A percentile compares a stretch with the other conserved stretches of the same genome.
These are phyloP conservation scores for Neodon shergylaensis DNA, from an alignment of 2,113 vertebrate genomes.

Conservation along the genomic window DNA sequence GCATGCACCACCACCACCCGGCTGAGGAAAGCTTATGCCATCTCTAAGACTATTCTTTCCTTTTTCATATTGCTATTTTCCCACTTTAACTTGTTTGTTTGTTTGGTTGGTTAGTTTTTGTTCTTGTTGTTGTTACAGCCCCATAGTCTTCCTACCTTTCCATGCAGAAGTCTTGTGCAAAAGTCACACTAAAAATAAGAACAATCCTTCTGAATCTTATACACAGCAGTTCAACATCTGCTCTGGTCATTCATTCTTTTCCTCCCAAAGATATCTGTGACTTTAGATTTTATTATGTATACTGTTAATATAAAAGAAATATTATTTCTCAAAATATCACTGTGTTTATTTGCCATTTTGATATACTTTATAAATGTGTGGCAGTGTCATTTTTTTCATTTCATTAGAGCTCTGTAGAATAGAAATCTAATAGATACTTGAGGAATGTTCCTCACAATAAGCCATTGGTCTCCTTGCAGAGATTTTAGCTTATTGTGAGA, in stretches of 20 bases:
- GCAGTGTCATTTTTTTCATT: not conserved
- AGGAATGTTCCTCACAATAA: not conserved
- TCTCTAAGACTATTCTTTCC: not conserved
- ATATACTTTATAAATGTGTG: not conserved
- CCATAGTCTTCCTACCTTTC: not conserved
- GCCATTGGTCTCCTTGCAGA: not conserved
- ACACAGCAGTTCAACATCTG: not conserved
- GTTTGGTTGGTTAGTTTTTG: not conserved
- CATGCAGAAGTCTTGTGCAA: not conserved
- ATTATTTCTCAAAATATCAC: not conserved
- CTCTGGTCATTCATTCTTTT: not conserved
- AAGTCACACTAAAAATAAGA: not conserved
- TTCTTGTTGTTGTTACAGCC: not conserved
- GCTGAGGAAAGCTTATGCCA: not conserved
- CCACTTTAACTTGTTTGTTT: not conserved
- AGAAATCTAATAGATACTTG: not conserved
- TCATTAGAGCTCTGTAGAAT: not conserved
- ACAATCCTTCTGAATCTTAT: accelerated
- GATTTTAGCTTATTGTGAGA: not conserved
- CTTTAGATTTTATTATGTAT: not conserved
- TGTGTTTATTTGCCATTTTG: not conserved
- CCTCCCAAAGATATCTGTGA: not conserved
- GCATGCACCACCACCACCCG: accelerated
- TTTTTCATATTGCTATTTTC: not conserved
- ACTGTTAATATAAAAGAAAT: not conserved